phyloP scores from a whole-genome alignment of 2,113 vertebrate species.

The Prunella himalayana region DNA sequence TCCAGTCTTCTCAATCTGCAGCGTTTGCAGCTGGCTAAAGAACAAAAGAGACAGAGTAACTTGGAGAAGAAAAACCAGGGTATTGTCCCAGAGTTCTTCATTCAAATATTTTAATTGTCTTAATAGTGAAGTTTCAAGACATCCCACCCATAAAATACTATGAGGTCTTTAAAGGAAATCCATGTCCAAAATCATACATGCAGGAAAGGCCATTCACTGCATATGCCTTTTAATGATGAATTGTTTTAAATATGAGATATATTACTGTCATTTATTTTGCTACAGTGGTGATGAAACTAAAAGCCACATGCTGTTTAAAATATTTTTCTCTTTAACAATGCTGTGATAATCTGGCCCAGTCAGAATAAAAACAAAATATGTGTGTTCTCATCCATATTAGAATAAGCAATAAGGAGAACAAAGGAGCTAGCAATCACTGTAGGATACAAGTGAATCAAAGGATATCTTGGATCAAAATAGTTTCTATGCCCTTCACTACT shows the following conservation, averaged over 20 bases:
- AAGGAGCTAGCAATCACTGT: neutral
- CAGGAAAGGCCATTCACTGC: neutral
- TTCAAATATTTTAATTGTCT: neutral
- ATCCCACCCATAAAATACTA: neutral
- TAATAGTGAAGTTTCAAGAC: neutral
- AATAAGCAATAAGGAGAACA: neutral
- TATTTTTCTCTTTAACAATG: neutral
- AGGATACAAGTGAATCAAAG: neutral
- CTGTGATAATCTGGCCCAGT: neutral
- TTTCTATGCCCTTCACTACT: neutral
- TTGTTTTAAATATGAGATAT: neutral
- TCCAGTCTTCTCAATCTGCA: neutral
- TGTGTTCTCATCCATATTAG: neutral
- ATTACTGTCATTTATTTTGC: neutral
- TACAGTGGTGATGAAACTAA: neutral
- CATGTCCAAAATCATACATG: neutral
- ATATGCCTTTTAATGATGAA: neutral
- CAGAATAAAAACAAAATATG: neutral
- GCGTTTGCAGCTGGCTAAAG: neutral
- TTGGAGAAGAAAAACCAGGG: neutral
- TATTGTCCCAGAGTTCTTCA: neutral
- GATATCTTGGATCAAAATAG: neutral
- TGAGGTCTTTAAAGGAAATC: neutral
- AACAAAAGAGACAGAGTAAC: neutral
- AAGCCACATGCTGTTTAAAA: neutral